These are phyloP conservation scores for Cottoperca gobio DNA, from an alignment of 2,797 vertebrate genomes.

Conservation along the genomic window DNA sequence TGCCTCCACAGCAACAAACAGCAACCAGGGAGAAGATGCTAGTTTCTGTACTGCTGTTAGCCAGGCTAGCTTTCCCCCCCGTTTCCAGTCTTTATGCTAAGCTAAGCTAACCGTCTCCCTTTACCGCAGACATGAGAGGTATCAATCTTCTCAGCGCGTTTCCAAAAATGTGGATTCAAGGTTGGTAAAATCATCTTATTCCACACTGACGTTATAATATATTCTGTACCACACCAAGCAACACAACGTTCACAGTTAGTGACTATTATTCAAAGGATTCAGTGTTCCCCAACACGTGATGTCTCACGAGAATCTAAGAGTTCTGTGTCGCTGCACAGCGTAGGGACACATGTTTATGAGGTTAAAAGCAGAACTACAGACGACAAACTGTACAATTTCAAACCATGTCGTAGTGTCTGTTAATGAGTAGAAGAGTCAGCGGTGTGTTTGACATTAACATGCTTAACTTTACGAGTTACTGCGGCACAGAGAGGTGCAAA, in stretches of 20 bases:
- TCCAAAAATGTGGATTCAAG: neutral
- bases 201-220: neutral
- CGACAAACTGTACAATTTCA: no score
- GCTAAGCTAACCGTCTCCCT: no score
- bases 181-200: neutral
- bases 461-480: neutral
- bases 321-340: neutral
- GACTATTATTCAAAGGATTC: no score
- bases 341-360: neutral
- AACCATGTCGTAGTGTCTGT: neutral
- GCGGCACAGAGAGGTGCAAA: neutral
- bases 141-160: no score
- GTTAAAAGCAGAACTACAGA: slow-evolving; percentile 5
- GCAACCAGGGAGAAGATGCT: no score
- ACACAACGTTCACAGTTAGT: neutral
- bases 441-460: neutral
- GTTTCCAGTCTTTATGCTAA: neutral
- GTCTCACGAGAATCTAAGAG: neutral
- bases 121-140: no score
- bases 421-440: slow-evolving; percentile 9
- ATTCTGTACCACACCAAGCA: no score
- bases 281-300: neutral
- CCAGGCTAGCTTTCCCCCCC: neutral
- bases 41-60: no score
- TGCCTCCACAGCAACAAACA: no score